Evolutionary conservation across 37 sponge, comb jelly and placozoan species (phyloP).

Genomic region (Axinella damicornis): DNA sequence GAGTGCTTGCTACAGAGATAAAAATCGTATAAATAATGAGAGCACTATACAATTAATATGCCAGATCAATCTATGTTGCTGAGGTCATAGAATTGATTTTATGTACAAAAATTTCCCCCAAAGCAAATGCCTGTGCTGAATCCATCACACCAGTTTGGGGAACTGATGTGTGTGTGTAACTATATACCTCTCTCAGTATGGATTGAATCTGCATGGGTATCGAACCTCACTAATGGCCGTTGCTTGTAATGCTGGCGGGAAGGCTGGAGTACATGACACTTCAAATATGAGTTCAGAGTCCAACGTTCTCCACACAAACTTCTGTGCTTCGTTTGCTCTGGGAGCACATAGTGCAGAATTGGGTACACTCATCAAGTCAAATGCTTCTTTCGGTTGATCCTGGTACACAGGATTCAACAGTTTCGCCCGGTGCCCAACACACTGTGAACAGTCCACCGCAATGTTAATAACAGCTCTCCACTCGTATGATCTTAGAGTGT

Average conservation of each 20-base stretch:
- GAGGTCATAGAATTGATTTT: too few species aligned
- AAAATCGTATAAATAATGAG: not conserved
- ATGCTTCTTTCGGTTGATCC: slow-evolving; percentile 69
- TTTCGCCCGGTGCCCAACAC: slow-evolving; percentile 67
- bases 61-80: not conserved
- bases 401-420: slow-evolving; percentile 70
- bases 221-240: slow-evolving; percentile 16
- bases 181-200: slow-evolving; percentile 37
- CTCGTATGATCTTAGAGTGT: slow-evolving; percentile 58
- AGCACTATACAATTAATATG: not conserved
- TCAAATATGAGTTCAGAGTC: slow-evolving; percentile 82
- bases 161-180: not conserved
- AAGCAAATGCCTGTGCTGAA: too few species aligned
- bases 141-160: too few species aligned
- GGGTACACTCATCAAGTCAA: slow-evolving; percentile 51
- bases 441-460: slow-evolving; percentile 71
- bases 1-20: not conserved
- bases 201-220: slow-evolving; percentile 32
- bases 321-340: slow-evolving; percentile 91
- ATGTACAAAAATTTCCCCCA: too few species aligned
- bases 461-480: slow-evolving; percentile 90
- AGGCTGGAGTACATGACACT: slow-evolving; percentile 74
- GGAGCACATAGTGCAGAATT: slow-evolving; percentile 70
- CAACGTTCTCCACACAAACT: slow-evolving; percentile 89
- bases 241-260: slow-evolving; percentile 29